A percentile compares a stretch with the other conserved stretches of the same genome.
Evolutionary conservation across 2,113 vertebrate species (phyloP).

Genomic region (Ranitomeya variabilis): DNA sequence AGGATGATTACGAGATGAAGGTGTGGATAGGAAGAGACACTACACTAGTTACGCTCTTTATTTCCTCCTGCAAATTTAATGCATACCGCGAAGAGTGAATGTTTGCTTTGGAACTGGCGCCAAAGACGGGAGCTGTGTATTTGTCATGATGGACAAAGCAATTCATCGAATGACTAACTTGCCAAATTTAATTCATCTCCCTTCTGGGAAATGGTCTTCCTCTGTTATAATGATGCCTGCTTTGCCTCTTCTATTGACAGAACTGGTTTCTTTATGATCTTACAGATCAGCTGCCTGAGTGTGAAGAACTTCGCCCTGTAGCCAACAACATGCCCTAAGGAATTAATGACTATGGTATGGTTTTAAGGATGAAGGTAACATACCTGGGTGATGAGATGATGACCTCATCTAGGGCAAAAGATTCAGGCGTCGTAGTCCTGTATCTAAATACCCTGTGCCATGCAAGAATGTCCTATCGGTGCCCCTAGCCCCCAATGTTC

Average conservation of each 20-base stretch:
- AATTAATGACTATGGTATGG: not conserved
- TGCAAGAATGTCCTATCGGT: too few species aligned
- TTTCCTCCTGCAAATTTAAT: slow-evolving; percentile 13
- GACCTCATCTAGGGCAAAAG: too few species aligned
- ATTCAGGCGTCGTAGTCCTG: too few species aligned
- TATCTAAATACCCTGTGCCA: too few species aligned
- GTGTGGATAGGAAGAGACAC: not conserved
- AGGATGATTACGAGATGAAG: not conserved
- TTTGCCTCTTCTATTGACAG: slow-evolving; percentile 30
- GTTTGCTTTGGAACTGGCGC: not conserved
- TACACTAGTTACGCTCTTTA: not conserved
- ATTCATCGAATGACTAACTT: slow-evolving; percentile 48
- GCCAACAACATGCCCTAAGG: too few species aligned
- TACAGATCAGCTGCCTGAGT: not conserved
- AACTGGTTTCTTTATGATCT: not conserved
- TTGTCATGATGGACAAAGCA: slow-evolving; percentile 9
- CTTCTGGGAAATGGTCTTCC: slow-evolving; percentile 20
- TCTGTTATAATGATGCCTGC: slow-evolving; percentile 26
- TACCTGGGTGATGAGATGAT: too few species aligned
- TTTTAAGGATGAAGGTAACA: too few species aligned
- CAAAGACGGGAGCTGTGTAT: slow-evolving; percentile 4
- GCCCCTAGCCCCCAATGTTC: too few species aligned
- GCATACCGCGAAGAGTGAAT: not conserved
- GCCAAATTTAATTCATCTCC: slow-evolving; percentile 39
- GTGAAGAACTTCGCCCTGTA: not conserved